Base-by-base conservation (phyloP, 2,797 vertebrate species). In the Sebastes melanostomus region DNA sequence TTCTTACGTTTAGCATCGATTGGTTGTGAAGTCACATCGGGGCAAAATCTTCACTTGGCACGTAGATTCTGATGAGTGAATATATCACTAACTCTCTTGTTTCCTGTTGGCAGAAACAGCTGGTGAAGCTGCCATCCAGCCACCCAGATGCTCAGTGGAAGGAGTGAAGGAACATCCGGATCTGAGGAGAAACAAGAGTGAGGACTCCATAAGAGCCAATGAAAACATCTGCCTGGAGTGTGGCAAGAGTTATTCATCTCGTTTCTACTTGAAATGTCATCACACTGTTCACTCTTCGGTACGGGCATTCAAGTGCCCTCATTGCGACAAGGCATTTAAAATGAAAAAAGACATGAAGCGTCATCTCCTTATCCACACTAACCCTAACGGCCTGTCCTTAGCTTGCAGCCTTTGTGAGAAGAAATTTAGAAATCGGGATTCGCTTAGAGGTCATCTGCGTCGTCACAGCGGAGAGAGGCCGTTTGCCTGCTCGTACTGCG, bases 381-480 rank as follows among this genome's bases (percentile, higher is more conserved):
- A 46, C 42, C 42, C 42, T 46, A 29, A 10, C 20, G 34, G 9
- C 24, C 42, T 50, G 60, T 20, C 46, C 30, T 3, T 7, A 46
- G 18, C 59, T 42, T 82, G 68, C 38, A 78, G 54, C 34, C 14
- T 76, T 13, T 79, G 76, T 34, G 54, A 66, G 3, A 63, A 82
- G 25, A 82, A 13, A 58, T 85, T 67, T 16, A 24, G 30, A 2
- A 56, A 22, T 12, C 46, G 58, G 29, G 12, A 27, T 36, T 68
- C 14, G 20, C 62, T 75, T 3, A 60, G 22, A 52, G 46, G 54
- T 72, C 75, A 81, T 8, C 46, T 81, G 22, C 29, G 24, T 27
- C 14, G 12, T n/a, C 83, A 85, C 66, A 71, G 16, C 4, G 61
- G 66, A 42, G 54, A 78, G 27, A 71, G 25, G 56, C 78, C 66